Conservation (phyloP, 2,113 vertebrate genomes). For the Thymallus thymallus region DNA sequence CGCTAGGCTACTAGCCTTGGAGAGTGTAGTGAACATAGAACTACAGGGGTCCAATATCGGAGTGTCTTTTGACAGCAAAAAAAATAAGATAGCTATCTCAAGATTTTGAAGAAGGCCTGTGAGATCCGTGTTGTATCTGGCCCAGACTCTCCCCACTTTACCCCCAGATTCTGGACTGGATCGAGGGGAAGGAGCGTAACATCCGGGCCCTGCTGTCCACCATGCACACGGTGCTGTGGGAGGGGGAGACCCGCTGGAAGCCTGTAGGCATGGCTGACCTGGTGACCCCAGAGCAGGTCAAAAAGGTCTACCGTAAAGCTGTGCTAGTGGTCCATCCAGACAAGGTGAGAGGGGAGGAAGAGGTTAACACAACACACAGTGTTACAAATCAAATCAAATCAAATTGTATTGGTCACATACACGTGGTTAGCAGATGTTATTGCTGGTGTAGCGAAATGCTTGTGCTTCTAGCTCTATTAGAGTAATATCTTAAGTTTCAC, state of each 20-base stretch:
- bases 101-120: not conserved
- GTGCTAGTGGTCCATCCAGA: conserved; percentile 97
- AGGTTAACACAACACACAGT: not conserved
- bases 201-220: conserved; percentile 96
- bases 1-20: not conserved
- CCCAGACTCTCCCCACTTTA: not conserved
- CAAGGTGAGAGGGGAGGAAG: conserved; percentile 81
- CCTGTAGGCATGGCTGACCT: conserved; percentile 97
- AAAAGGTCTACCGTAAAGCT: conserved; percentile 93
- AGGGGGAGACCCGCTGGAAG: conserved; percentile 95
- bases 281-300: conserved; percentile 97
- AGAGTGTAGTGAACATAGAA: no score
- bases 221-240: conserved; percentile 97
- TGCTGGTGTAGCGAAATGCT: no score
- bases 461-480: no score
- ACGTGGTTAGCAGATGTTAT: no score
- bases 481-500: no score
- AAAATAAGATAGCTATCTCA: no score
- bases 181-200: conserved; percentile 97
- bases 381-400: no score
- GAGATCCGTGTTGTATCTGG: not conserved
- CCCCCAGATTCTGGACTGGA: conserved; percentile 93
- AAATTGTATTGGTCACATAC: no score
- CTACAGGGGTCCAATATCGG: no score
- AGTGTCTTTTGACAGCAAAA: no score